Percentiles rank a stretch among this genome's conserved stretches.
Conservation (phyloP, 2,888 invertebrate species). For the Anoncus sp. region DNA sequence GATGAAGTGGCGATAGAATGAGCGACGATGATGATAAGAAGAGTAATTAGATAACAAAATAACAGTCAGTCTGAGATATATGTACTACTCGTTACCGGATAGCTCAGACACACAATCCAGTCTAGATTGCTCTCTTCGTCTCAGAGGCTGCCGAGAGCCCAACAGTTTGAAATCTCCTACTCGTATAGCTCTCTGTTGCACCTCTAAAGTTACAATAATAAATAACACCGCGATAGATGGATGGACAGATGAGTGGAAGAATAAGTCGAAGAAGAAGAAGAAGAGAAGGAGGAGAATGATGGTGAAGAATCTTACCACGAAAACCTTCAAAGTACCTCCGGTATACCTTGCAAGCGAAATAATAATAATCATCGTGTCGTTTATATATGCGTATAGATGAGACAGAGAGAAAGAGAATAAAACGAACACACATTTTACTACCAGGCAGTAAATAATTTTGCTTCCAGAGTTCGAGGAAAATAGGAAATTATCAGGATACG, state of each 20-base stretch:
- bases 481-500: constrained; percentile 42
- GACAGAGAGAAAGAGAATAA: constrained; percentile 27
- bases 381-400: constrained; percentile 12
- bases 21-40: constrained; percentile 31
- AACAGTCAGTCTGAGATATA: constrained; percentile 34
- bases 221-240: constrained; percentile 48
- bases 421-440: constrained; percentile 53
- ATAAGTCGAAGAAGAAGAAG: constrained; percentile 19
- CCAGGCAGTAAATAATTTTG: constrained; percentile 59
- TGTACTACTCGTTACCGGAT: constrained; percentile 48
- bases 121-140: constrained; percentile 40
- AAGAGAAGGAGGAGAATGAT: constrained; percentile 25
- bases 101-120: constrained; percentile 1
- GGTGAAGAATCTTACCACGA: constrained; percentile 40
- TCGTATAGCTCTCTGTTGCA: constrained; percentile 1
- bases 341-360: constrained; percentile 15
- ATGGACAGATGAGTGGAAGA: constrained; percentile 31
- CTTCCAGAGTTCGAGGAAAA: constrained; percentile 40
- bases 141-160: not conserved
- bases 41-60: constrained; percentile 61
- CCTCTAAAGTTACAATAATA: constrained; percentile 57
- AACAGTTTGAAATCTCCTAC: constrained; percentile 13
- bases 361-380: constrained; percentile 51
- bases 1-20: not conserved
- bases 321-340: constrained; percentile 31